These are phyloP conservation scores for Griposia aprilina DNA, from an alignment of 2,888 invertebrate genomes.

Conservation along the genomic window DNA sequence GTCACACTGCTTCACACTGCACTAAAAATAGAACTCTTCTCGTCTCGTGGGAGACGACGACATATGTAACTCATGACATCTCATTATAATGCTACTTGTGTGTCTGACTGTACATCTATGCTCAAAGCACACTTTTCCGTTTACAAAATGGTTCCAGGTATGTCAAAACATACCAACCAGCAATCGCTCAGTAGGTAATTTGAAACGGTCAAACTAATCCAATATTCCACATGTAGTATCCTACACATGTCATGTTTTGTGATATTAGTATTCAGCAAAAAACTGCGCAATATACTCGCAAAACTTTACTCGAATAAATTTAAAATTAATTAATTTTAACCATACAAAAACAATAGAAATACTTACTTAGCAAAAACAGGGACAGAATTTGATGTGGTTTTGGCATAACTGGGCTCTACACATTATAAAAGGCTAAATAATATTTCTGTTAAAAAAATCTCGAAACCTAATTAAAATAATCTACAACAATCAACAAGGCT, in stretches of 20 bases:
- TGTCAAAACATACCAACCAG: background rate
- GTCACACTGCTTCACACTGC: background rate
- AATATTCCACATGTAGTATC: background rate
- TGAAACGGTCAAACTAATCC: background rate
- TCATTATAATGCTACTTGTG: background rate
- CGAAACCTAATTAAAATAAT: slow-evolving; percentile 41
- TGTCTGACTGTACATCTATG: background rate
- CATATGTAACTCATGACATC: slow-evolving; percentile 3
- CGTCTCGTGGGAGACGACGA: background rate
- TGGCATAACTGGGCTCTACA: too few relatives aligned
- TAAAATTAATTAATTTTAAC: too few relatives aligned
- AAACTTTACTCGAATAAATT: background rate
- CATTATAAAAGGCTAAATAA: too few relatives aligned
- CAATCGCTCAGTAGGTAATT: background rate
- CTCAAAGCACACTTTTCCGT: background rate
- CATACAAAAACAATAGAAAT: too few relatives aligned
- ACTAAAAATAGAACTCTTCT: slow-evolving; percentile 22
- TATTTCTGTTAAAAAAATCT: slow-evolving; percentile 7
- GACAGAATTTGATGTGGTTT: too few relatives aligned
- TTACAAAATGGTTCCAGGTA: background rate
- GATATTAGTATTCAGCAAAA: background rate
- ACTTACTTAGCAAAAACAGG: too few relatives aligned
- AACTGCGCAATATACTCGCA: too few relatives aligned
- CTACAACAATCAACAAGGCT: slow-evolving; percentile 35
- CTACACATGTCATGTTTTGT: too few relatives aligned